Conservation (phyloP, 2,113 vertebrate genomes). For the Psilopsiagon aurifrons region DNA sequence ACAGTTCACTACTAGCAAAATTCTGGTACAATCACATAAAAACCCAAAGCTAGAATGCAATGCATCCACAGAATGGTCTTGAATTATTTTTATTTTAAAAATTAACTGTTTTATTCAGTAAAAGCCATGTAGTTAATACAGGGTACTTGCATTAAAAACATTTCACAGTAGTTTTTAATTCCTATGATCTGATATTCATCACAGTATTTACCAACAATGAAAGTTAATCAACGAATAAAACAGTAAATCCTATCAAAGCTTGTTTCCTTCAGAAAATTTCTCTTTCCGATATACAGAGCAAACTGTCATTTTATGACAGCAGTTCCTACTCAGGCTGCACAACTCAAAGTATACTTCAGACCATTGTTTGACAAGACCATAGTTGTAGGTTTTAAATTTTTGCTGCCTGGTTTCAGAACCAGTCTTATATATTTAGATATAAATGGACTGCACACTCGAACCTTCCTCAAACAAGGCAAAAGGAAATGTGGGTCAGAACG, state of each 20-base stretch:
- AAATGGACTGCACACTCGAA: background rate
- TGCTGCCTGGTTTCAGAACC: background rate
- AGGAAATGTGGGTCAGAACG: background rate
- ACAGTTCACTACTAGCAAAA: background rate
- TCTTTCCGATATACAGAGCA: background rate
- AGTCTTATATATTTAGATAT: background rate
- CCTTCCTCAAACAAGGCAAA: background rate
- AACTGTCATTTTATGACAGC: background rate
- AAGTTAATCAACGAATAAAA: background rate
- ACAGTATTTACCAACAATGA: background rate
- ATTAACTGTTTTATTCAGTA: background rate
- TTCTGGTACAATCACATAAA: background rate
- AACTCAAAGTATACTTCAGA: background rate
- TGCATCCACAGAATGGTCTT: background rate
- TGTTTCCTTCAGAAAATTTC: background rate
- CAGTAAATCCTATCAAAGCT: background rate
- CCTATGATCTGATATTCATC: background rate
- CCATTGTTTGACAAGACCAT: background rate
- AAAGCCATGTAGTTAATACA: background rate
- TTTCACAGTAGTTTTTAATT: background rate
- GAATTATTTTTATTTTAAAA: background rate
- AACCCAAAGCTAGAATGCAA: background rate
- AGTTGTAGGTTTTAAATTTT: background rate
- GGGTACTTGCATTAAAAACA: background rate
- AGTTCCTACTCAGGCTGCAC: background rate